These are phyloP conservation scores for Stichopus horrens DNA, from an alignment of 53 echinoderm and acorn worm species.

Conservation along the genomic window DNA sequence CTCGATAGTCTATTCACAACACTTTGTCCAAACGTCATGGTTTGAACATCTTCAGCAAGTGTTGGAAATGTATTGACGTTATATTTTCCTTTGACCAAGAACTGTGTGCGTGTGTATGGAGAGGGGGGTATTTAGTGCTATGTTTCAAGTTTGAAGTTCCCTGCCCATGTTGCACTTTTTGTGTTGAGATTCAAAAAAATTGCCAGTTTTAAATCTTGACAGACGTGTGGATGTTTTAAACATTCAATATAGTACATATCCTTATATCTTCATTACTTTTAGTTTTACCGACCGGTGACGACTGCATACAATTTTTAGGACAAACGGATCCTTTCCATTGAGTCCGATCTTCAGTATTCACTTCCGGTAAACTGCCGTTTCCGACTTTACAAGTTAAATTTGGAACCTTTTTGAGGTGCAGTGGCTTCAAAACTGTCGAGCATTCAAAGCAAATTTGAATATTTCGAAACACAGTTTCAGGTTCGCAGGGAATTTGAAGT, in stretches of 20 bases:
- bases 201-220: too few species aligned
- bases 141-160: too few species aligned
- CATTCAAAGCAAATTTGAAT: neutral
- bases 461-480: neutral
- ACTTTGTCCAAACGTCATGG: too few species aligned
- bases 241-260: neutral
- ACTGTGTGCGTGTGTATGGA: too few species aligned
- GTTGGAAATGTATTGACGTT: too few species aligned
- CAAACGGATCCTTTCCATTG: neutral
- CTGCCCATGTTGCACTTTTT: too few species aligned
- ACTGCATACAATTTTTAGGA: slow-evolving; percentile 1
- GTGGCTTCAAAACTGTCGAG: neutral
- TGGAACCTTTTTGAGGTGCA: neutral
- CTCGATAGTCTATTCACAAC: too few species aligned
- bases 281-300: neutral
- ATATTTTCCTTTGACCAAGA: too few species aligned
- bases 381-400: neutral
- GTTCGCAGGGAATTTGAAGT: neutral
- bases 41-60: too few species aligned
- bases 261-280: neutral
- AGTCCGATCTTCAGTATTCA: neutral
- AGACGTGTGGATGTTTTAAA: neutral
- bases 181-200: too few species aligned
- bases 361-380: neutral
- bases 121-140: too few species aligned